Percentiles rank a stretch among this genome's conserved stretches.
These are phyloP conservation scores for Cyclophora albipunctata DNA, from an alignment of 2,888 invertebrate species.

Conservation along the genomic window DNA sequence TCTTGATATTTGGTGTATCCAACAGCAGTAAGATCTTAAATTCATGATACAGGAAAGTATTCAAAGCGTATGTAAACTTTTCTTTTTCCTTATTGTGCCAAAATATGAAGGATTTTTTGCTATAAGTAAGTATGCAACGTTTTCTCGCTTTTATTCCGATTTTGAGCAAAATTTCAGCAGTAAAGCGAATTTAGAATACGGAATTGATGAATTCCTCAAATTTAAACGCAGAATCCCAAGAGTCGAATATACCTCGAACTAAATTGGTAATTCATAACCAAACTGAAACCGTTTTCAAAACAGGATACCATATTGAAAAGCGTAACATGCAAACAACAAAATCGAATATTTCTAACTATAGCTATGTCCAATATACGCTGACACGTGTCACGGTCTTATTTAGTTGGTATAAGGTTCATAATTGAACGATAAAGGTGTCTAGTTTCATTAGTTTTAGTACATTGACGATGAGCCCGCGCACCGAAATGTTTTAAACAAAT, in stretches of 20 bases:
- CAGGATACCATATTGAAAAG: conserved; percentile 32
- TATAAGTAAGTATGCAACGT: no score
- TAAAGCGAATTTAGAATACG: no score
- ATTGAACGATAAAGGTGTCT: conserved; percentile 16
- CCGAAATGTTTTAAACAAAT: conserved; percentile 65
- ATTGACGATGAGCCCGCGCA: conserved; percentile 43
- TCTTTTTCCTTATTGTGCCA: no score
- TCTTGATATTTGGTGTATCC: no score
- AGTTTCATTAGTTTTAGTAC: conserved; percentile 27
- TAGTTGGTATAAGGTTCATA: conserved; percentile 21
- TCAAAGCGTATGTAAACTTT: no score
- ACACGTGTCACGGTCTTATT: conserved; percentile 14
- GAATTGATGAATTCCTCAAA: no score
- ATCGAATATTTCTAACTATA: conserved; percentile 35
- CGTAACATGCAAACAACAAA: conserved; percentile 29
- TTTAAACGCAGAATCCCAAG: no score
- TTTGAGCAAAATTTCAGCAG: no score
- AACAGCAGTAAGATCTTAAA: no score
- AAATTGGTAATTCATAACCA: conserved; percentile 16
- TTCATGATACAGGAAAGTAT: no score
- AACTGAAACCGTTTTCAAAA: conserved; percentile 17
- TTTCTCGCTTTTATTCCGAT: no score
- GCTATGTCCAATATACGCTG: conserved; percentile 12
- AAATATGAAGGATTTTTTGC: no score
- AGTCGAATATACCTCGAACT: neutral